Percentiles rank a stretch among this genome's conserved stretches.
phyloP scores from a whole-genome alignment of 30 jellyfish, hydroid and myxozoan species.

The Catostylus mosaicus region DNA sequence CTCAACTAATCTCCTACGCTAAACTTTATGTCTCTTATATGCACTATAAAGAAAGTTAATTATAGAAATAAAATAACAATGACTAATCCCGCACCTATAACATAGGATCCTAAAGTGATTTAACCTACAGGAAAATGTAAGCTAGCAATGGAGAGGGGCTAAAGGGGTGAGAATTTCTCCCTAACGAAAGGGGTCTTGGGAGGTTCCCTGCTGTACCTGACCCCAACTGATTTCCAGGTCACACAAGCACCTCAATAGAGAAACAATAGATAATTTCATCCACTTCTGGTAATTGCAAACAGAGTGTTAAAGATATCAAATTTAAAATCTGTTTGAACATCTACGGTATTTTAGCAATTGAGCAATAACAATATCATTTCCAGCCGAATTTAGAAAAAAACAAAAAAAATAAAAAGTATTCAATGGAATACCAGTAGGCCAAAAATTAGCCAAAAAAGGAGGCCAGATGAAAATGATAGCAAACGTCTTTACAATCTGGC shows the following conservation, averaged over 20 bases:
- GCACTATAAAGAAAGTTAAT: not conserved
- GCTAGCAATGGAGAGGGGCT: conserved; percentile 19
- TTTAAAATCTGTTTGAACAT: not conserved
- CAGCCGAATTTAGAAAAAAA: not conserved
- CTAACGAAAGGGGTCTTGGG: not conserved
- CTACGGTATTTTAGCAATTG: not conserved
- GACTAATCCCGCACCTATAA: not conserved
- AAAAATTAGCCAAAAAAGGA: not conserved
- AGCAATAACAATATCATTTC: not conserved
- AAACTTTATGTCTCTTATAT: not conserved
- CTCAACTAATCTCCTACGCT: not conserved
- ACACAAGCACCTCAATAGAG: no score
- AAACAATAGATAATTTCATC: not conserved
- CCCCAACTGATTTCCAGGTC: no score
- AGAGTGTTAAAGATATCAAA: not conserved
- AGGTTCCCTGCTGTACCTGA: no score
- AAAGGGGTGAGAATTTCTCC: not conserved
- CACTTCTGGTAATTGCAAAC: not conserved
- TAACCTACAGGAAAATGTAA: conserved; percentile 7
- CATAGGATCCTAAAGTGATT: not conserved
- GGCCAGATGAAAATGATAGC: not conserved
- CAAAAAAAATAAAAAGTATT: not conserved
- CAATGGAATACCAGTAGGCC: not conserved
- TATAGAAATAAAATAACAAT: not conserved
- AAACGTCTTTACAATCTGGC: not conserved